Percentiles rank a stretch among this genome's conserved stretches.
phyloP scores from a whole-genome alignment of 1,140 invertebrate species.

The Nymphalis io region DNA sequence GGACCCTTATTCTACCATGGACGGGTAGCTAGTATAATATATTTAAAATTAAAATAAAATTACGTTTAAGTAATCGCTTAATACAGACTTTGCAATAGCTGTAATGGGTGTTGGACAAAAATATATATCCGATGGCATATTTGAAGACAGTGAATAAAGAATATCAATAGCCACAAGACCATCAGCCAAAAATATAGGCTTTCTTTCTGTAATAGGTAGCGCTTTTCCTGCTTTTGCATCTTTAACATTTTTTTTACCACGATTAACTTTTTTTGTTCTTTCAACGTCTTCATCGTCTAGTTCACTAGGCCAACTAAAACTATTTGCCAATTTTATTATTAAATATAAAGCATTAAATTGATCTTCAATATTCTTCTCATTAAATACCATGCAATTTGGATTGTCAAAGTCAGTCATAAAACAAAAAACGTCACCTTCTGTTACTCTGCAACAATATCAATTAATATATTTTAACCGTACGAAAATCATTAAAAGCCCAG shows the following conservation, averaged over 20 bases:
- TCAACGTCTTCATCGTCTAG: conserved; percentile 19
- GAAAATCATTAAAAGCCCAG: no score
- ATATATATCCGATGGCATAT: conserved; percentile 56
- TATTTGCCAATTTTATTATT: conserved; percentile 63
- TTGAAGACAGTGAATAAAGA: conserved; percentile 53
- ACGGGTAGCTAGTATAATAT: no score
- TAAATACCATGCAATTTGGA: conserved; percentile 53
- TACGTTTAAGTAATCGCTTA: conserved; percentile 65
- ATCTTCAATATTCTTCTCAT: conserved; percentile 44
- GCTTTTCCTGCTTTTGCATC: conserved; percentile 14
- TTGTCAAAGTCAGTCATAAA: conserved; percentile 64
- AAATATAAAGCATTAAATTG: conserved; percentile 60
- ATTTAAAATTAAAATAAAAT: conserved; percentile 1
- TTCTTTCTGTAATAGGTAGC: conserved; percentile 36
- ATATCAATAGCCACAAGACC: conserved; percentile 63
- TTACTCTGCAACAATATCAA: conserved; percentile 46
- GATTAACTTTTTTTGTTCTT: conserved; percentile 12
- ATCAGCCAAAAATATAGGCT: conserved; percentile 64
- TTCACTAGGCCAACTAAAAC: conserved; percentile 40
- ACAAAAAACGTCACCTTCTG: conserved; percentile 67
- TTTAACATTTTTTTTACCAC: conserved; percentile 22
- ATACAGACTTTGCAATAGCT: conserved; percentile 51
- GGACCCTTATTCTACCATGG: no score
- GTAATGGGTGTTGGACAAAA: conserved; percentile 60
- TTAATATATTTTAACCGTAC: background rate